These are phyloP conservation scores for Pelodytes ibericus DNA, from an alignment of 2,797 vertebrate species.

Conservation along the genomic window DNA sequence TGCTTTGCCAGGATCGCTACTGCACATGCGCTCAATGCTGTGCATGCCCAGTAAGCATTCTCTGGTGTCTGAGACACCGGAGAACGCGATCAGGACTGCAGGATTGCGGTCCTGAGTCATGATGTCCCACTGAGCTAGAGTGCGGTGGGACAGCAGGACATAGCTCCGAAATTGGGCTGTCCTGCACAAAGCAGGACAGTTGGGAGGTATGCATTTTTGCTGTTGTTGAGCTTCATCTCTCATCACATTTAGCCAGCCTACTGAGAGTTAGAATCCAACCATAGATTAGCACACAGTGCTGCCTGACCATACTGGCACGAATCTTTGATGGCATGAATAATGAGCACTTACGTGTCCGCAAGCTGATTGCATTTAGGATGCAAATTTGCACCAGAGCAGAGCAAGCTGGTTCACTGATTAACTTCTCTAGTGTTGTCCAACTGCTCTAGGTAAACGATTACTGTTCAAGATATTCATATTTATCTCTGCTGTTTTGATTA, in stretches of 20 bases:
- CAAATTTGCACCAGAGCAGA: conserved; percentile 32
- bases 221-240: too few species aligned
- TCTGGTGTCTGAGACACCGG: too few species aligned
- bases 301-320: conserved; percentile 17
- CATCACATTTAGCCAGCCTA: background rate
- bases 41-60: too few species aligned
- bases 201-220: background rate
- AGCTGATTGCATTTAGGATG: conserved; percentile 41
- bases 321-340: conserved; percentile 29
- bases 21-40: too few species aligned
- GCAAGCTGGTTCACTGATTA: conserved; percentile 45
- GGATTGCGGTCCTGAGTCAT: too few species aligned
- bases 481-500: conserved; percentile 18
- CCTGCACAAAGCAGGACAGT: too few species aligned
- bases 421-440: conserved; percentile 32
- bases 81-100: too few species aligned
- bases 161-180: too few species aligned
- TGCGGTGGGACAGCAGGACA: too few species aligned
- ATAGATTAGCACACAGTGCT: background rate
- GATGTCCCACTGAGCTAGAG: too few species aligned
- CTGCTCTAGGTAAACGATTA: conserved; percentile 13
- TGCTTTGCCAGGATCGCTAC: too few species aligned
- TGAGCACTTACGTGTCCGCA: conserved; percentile 26
- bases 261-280: background rate
- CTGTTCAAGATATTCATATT: conserved; percentile 15